phyloP scores from a whole-genome alignment of 1,140 invertebrate species.

The Brachystomella parvula region DNA sequence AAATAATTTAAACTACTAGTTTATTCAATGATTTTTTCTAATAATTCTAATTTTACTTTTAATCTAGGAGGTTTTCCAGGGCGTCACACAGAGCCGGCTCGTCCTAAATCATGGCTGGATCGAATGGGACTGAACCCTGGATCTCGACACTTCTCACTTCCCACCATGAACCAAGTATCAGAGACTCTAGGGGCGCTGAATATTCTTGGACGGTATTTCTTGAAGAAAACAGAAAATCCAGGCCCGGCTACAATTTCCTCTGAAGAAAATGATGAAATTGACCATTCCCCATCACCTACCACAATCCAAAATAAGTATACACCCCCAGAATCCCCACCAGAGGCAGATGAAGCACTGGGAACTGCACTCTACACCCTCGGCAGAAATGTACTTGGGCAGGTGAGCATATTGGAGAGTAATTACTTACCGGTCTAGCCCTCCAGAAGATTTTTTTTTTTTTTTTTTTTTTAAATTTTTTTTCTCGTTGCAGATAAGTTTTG shows the following conservation, averaged over 20 bases:
- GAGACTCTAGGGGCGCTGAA: conserved; percentile 64
- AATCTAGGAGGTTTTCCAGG: no score
- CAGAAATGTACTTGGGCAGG: conserved; percentile 65
- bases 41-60: no score
- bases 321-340: conserved; percentile 17
- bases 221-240: conserved; percentile 59
- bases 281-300: conserved; percentile 14
- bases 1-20: no score
- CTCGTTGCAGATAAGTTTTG: no score
- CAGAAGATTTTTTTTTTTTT: conserved; percentile 24
- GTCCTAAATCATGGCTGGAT: neutral
- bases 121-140: conserved; percentile 5
- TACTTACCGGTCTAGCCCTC: no score
- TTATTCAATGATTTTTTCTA: no score
- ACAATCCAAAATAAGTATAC: conserved; percentile 12
- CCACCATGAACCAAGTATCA: conserved; percentile 34
- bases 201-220: conserved; percentile 69
- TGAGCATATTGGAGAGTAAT: conserved; percentile 15
- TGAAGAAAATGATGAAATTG: conserved; percentile 3
- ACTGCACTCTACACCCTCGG: conserved; percentile 68
- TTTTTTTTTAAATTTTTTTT: conserved; percentile 13
- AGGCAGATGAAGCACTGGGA: conserved; percentile 50
- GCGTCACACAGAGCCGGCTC: neutral
- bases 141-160: conserved; percentile 25
- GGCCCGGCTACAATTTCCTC: conserved; percentile 43